phyloP scores from a whole-genome alignment of 1,140 invertebrate genomes.

The Polypedilum pembai region DNA sequence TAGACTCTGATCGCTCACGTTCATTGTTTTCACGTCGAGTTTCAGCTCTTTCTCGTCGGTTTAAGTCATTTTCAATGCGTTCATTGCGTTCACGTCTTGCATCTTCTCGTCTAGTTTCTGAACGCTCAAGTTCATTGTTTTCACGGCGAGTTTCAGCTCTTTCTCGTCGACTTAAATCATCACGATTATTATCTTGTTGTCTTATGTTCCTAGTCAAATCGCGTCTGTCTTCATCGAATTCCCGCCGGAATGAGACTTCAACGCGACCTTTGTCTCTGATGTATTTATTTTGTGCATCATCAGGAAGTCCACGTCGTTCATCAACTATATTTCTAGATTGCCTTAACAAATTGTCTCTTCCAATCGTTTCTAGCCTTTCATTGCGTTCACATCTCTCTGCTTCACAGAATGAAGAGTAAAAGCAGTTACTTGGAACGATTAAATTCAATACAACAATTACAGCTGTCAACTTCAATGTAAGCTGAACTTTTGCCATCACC shows the following conservation, averaged over 20 bases:
- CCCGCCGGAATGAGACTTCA: background rate
- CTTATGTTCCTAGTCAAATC: background rate
- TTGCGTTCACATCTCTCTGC: background rate
- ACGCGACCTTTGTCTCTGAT: conserved; percentile 18
- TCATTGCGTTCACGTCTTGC: background rate
- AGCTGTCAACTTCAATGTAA: background rate
- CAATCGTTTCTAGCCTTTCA: background rate
- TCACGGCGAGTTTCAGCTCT: background rate
- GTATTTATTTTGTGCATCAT: conserved; percentile 22
- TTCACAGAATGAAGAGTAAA: background rate
- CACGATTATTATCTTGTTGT: background rate
- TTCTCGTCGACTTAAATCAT: background rate
- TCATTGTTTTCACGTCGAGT: background rate
- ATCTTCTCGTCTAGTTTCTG: background rate
- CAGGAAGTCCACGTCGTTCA: background rate
- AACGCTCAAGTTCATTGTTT: background rate
- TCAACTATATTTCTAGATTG: background rate
- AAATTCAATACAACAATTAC: background rate
- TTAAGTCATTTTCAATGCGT: background rate
- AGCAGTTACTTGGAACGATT: background rate
- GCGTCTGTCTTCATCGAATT: background rate
- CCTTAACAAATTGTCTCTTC: background rate
- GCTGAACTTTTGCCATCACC: background rate
- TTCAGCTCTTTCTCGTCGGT: conserved; percentile 6
- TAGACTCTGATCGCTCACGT: background rate